These are phyloP conservation scores for Ooceraea biroi DNA, from an alignment of 1,140 invertebrate species.

Conservation along the genomic window DNA sequence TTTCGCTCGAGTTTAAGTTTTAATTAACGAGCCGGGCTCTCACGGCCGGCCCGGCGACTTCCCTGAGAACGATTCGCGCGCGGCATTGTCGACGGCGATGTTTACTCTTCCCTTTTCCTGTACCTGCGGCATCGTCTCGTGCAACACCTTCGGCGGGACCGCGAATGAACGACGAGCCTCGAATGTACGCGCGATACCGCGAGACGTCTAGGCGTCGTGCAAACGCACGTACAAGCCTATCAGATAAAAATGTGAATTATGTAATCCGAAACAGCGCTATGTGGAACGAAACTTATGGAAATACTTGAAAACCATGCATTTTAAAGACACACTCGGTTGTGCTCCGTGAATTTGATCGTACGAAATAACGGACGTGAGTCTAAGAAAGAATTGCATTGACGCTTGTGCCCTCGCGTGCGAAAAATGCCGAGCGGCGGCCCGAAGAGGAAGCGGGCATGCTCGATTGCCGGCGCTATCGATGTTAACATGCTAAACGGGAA, in stretches of 20 bases:
- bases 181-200: constrained; percentile 24
- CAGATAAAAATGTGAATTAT: too few relatives aligned
- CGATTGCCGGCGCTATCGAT: constrained; percentile 44
- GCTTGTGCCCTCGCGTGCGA: neutral
- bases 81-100: constrained; percentile 53
- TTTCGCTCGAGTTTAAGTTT: constrained; percentile 75
- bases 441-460: constrained; percentile 16
- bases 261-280: too few relatives aligned
- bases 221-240: too few relatives aligned
- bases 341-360: neutral
- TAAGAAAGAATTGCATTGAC: constrained; percentile 6
- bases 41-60: constrained; percentile 73
- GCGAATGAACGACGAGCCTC: constrained; percentile 29
- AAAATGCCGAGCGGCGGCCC: constrained; percentile 18
- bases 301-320: neutral
- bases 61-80: constrained; percentile 73
- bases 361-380: constrained; percentile 11
- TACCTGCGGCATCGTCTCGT: constrained; percentile 16
- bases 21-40: constrained; percentile 77
- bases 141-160: constrained; percentile 38
- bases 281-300: too few relatives aligned
- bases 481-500: neutral
- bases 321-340: neutral
- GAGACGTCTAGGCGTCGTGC: neutral
- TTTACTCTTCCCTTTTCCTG: constrained; percentile 63